phyloP scores from a whole-genome alignment of 1,140 invertebrate species.

The Ptiloglossa arizonensis region DNA sequence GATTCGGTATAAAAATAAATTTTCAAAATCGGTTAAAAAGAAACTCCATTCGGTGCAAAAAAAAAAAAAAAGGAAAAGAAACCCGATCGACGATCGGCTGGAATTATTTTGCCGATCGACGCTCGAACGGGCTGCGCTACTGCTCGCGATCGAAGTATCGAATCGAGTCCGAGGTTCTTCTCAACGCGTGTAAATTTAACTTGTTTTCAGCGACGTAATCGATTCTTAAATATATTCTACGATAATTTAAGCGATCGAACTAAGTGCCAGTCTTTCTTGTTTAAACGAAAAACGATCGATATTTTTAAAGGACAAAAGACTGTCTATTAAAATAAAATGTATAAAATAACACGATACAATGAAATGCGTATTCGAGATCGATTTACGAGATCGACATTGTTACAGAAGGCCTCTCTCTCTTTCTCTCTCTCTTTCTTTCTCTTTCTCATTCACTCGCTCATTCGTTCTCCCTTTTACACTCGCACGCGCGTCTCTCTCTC shows the following conservation, averaged over 20 bases:
- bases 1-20: background rate
- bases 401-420: slow-evolving; percentile 3
- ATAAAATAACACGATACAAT: slow-evolving; percentile 22
- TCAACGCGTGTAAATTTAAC: no score
- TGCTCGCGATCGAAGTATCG: background rate
- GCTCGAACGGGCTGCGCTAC: slow-evolving; percentile 40
- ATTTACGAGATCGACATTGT: slow-evolving; percentile 38
- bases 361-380: slow-evolving; percentile 43
- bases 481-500: background rate
- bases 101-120: slow-evolving; percentile 9
- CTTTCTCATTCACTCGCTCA: background rate
- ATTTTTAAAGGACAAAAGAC: background rate
- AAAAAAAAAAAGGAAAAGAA: background rate
- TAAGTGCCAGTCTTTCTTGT: slow-evolving; percentile 38
- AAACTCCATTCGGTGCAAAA: background rate
- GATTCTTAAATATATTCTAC: background rate
- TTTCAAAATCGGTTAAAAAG: background rate
- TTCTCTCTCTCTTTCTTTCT: background rate
- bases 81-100: slow-evolving; percentile 10
- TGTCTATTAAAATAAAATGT: slow-evolving; percentile 30
- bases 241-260: background rate
- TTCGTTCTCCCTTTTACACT: background rate
- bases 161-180: background rate
- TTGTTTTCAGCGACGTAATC: background rate
- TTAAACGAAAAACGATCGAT: background rate